phyloP scores from a whole-genome alignment of 2,888 invertebrate genomes.

The Pyrgus malvae region DNA sequence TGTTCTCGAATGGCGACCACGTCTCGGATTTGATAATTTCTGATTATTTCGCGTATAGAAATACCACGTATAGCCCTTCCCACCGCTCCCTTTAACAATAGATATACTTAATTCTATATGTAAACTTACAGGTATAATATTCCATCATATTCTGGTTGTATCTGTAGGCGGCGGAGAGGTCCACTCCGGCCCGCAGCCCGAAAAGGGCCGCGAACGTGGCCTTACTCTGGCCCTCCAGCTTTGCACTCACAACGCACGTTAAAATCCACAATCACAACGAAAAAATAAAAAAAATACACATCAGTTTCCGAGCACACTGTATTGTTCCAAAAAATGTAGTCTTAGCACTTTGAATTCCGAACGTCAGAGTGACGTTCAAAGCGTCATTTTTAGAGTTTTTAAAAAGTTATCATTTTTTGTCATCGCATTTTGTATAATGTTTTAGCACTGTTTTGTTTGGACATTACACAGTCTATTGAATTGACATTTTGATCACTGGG shows the following conservation, averaged over 20 bases:
- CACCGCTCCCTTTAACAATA: no score
- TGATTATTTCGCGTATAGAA: no score
- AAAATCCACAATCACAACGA: constrained; percentile 29
- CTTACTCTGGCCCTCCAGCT: constrained; percentile 84
- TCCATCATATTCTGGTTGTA: constrained; percentile 99
- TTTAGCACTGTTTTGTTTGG: neutral
- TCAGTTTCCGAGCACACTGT: constrained; percentile 32
- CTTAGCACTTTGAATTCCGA: neutral
- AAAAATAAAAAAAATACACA: constrained; percentile 6
- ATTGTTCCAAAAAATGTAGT: neutral
- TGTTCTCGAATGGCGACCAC: no score
- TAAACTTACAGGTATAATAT: constrained; percentile 96
- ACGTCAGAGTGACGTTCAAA: neutral
- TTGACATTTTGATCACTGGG: neutral
- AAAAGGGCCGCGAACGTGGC: constrained; percentile 85
- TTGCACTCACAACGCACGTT: constrained; percentile 47
- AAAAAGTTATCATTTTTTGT: neutral
- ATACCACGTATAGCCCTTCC: no score
- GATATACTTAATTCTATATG: neutral
- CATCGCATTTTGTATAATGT: neutral
- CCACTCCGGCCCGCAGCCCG: constrained; percentile 88
- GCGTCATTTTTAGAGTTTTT: constrained; percentile 3
- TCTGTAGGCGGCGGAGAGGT: constrained; percentile 95
- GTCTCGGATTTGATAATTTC: no score
- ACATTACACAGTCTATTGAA: neutral